A percentile compares a stretch with the other conserved stretches of the same genome.
These are phyloP conservation scores for Bombus terrestris DNA, from an alignment of 1,140 invertebrate species.

Conservation along the genomic window DNA sequence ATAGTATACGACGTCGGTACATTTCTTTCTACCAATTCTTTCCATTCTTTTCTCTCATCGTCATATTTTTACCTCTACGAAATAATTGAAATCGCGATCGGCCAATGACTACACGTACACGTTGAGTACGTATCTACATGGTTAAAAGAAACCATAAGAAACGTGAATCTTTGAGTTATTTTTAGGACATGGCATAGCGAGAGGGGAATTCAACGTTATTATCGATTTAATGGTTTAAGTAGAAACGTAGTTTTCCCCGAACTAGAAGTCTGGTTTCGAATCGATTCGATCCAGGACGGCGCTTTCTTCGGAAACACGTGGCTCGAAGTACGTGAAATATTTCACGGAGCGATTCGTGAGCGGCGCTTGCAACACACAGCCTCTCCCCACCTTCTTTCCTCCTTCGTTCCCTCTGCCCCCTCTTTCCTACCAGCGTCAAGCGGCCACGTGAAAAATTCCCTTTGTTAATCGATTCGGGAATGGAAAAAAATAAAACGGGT, in stretches of 20 bases:
- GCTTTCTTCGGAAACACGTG: slow-evolving; percentile 41
- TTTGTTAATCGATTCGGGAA: slow-evolving; percentile 52
- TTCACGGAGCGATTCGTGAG: slow-evolving; percentile 33
- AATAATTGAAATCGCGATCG: background rate
- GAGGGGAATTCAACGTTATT: background rate
- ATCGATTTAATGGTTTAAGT: background rate
- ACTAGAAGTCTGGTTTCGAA: background rate
- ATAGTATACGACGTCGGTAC: background rate
- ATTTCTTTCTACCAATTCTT: background rate
- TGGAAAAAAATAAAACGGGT: slow-evolving; percentile 48
- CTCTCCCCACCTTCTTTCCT: no score
- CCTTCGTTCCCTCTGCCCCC: no score
- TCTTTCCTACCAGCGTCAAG: no score
- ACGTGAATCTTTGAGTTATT: background rate
- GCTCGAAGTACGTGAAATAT: slow-evolving; percentile 33
- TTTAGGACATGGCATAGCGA: background rate
- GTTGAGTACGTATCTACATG: background rate
- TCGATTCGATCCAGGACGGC: slow-evolving; percentile 3
- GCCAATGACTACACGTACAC: no score
- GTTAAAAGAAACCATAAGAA: no score
- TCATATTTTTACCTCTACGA: background rate
- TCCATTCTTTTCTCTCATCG: background rate
- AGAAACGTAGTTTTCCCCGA: background rate
- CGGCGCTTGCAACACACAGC: slow-evolving; percentile 22
- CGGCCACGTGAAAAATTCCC: slow-evolving; percentile 38